Evolutionary conservation across 2,888 invertebrate genomes (phyloP).

Genomic region (Pristionchus mayeri): DNA sequence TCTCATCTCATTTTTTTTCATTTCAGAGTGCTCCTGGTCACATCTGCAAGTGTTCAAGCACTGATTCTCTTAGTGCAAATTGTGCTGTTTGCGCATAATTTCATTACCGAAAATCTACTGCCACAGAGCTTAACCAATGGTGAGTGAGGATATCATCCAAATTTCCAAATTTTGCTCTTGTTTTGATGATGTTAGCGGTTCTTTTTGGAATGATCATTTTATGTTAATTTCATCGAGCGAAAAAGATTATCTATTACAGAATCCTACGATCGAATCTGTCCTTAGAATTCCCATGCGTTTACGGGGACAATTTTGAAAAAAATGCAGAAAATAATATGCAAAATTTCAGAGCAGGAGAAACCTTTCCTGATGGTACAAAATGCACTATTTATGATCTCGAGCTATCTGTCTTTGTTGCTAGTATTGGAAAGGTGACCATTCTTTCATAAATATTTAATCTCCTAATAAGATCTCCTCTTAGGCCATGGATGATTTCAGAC

Average conservation of each 20-base stretch:
- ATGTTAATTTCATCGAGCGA: too few species aligned
- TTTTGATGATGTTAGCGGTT: too few species aligned
- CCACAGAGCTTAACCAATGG: background rate
- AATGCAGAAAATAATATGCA: too few species aligned
- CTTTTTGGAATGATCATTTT: too few species aligned
- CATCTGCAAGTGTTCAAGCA: background rate
- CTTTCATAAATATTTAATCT: too few species aligned
- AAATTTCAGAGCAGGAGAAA: background rate
- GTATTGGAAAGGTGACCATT: background rate
- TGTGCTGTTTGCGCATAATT: background rate
- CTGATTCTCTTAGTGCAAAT: background rate
- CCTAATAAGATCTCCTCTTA: too few species aligned
- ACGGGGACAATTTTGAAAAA: too few species aligned
- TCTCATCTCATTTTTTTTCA: background rate
- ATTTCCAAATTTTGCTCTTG: background rate
- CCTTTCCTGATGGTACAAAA: background rate
- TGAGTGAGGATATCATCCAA: background rate
- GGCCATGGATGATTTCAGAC: too few species aligned
- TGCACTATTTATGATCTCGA: background rate
- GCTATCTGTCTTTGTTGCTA: background rate
- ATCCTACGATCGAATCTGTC: too few species aligned
- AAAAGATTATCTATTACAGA: too few species aligned
- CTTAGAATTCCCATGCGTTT: too few species aligned
- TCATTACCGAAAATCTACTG: background rate
- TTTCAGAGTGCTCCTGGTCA: background rate